Base-by-base conservation (phyloP, 2,113 vertebrate species). In the Triplophysa siluroides region DNA sequence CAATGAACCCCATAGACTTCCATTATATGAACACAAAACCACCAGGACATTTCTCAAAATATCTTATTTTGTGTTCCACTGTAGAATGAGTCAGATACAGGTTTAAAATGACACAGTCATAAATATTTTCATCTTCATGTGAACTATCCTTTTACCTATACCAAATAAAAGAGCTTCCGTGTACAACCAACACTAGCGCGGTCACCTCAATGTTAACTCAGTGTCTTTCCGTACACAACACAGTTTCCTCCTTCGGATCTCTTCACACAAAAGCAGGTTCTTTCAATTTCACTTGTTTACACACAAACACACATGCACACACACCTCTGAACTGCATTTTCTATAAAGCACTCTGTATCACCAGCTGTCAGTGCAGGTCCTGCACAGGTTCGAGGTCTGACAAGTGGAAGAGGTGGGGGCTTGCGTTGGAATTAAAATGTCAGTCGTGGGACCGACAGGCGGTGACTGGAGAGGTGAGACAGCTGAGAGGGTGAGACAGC, bases 341-440 rank as follows among this genome's bases (percentile, higher is more conserved):
- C 83, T 89, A 87, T 74, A 86, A 83, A 88, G 86, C 81, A 80
- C 82, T 88, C 83, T 85, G 82, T 84, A 85, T 85, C 82, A 16
- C 87, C 13, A 69, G 85, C 88, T 91, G 89, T 92, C 91, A 90
- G 86, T 90, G 77, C 83, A 84, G 64, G 70, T 85, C 82, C 68
- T 47, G 74, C 0, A 83, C 81, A 76, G 78, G 79, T 84, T 68
- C 78, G 33, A 84, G 85, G 87, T 87, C 86, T 90, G 91, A 92
- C 90, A 91, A 91, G 89, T 91, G 91, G 88, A 62, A 81, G 58
- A 79, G 82, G 84, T 63, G 88, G 63, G 13, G 81, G 56, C 19
- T 19, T 23, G 54, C 13, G n/a, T 76, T 82, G 88, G 88, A 91
- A 92, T 90, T 86, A 91, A 92, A 91, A 88, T 88, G 89, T 86